A percentile compares a stretch with the other conserved stretches of the same genome.
Evolutionary conservation across 2,113 vertebrate genomes (phyloP).

Genomic region (Sorex araneus): DNA sequence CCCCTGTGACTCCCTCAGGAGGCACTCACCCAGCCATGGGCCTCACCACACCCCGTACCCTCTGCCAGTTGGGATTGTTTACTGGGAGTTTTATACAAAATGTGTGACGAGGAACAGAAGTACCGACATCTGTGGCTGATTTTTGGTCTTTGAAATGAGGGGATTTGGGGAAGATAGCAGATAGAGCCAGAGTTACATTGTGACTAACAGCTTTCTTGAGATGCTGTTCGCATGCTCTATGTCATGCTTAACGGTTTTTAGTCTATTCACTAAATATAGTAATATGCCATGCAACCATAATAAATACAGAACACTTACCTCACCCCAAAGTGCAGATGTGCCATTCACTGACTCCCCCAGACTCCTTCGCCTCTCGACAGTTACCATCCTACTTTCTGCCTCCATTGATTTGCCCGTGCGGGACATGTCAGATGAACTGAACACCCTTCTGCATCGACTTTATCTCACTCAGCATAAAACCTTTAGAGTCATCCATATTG

Average conservation of each 20-base stretch:
- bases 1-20: background rate
- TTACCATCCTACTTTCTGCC: background rate
- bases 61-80: background rate
- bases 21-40: background rate
- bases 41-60: background rate
- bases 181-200: slow-evolving; percentile 2
- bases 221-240: background rate
- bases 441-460: background rate
- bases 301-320: background rate
- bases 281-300: background rate
- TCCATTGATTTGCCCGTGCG: background rate
- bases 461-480: background rate
- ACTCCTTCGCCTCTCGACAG: background rate
- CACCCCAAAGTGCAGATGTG: background rate
- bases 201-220: background rate
- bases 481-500: background rate
- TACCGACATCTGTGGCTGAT: background rate
- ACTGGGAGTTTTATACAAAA: background rate
- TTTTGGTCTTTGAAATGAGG: background rate
- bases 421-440: background rate
- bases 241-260: background rate
- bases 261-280: background rate
- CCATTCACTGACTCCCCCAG: background rate
- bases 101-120: background rate
- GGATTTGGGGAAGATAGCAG: slow-evolving; percentile 10